Conservation (phyloP, 2,797 vertebrate genomes). For the Ctenochaetus hawaiiensis region DNA sequence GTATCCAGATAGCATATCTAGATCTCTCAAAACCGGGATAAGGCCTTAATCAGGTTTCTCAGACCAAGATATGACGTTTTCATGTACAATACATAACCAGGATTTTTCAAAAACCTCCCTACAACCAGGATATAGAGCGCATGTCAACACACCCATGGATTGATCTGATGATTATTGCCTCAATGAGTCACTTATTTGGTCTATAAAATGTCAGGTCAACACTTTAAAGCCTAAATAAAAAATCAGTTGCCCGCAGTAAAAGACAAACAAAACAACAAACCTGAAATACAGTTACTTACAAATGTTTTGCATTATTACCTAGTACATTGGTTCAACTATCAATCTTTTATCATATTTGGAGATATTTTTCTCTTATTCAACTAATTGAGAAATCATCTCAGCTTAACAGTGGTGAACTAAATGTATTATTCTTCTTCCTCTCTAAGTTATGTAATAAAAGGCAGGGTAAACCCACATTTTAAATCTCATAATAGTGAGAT, state of each 20-base stretch:
- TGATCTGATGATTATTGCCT: neutral
- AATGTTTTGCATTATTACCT: neutral
- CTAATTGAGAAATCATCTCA: neutral
- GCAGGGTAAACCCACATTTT: neutral
- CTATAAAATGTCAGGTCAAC: neutral
- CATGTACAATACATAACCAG: no score
- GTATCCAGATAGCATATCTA: no score
- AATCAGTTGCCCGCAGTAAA: neutral
- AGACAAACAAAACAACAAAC: neutral
- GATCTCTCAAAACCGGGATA: no score
- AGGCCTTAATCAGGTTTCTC: no score
- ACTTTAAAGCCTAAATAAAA: neutral
- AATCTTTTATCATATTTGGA: neutral
- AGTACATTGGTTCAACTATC: neutral
- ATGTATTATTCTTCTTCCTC: no score
- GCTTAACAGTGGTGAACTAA: neutral
- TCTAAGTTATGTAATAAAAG: neutral
- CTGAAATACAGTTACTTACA: neutral
- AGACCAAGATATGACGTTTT: no score
- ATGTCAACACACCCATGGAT: neutral
- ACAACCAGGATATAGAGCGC: no score
- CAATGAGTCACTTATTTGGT: neutral
- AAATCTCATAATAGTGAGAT: neutral
- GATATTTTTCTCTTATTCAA: neutral
- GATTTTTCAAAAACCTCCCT: no score